Evolutionary conservation across 2,888 invertebrate genomes (phyloP).

Genomic region (Acrobasis repandana): DNA sequence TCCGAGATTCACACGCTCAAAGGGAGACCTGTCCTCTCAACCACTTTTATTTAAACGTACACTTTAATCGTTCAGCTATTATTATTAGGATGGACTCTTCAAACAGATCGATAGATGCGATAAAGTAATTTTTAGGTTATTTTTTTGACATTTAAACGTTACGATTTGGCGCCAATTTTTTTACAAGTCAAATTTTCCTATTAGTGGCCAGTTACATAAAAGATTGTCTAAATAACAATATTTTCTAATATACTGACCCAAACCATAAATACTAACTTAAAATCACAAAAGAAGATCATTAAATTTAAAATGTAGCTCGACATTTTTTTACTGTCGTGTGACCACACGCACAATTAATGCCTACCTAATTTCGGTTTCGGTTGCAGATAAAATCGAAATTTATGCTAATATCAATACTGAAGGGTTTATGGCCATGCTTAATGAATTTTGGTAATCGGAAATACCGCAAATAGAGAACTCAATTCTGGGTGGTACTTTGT

Average conservation of each 20-base stretch:
- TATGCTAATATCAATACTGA: conserved; percentile 65
- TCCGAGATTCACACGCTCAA: conserved; percentile 67
- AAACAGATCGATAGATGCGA: conserved; percentile 56
- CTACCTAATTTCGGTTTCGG: conserved; percentile 60
- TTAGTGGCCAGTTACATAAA: neutral
- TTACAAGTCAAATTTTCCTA: neutral
- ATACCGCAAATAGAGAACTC: conserved; percentile 63
- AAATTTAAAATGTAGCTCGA: conserved; percentile 20
- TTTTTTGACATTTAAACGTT: conserved; percentile 15
- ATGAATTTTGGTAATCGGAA: conserved; percentile 72
- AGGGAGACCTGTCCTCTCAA: conserved; percentile 57
- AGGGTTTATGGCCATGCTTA: conserved; percentile 55
- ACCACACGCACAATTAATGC: conserved; percentile 60
- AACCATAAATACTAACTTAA: conserved; percentile 8
- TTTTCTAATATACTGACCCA: neutral
- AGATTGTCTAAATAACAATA: neutral
- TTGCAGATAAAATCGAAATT: conserved; percentile 67
- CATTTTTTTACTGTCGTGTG: conserved; percentile 33
- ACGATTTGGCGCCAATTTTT: conserved; percentile 18
- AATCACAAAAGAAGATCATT: conserved; percentile 20
- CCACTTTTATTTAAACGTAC: conserved; percentile 45
- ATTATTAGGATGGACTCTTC: conserved; percentile 50
- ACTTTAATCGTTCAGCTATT: conserved; percentile 50
- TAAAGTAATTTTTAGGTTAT: conserved; percentile 33
- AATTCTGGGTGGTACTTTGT: conserved; percentile 52